A percentile compares a stretch with the other conserved stretches of the same genome.
phyloP scores from a whole-genome alignment of 2,888 invertebrate genomes.

The Parnassius mnemosyne region DNA sequence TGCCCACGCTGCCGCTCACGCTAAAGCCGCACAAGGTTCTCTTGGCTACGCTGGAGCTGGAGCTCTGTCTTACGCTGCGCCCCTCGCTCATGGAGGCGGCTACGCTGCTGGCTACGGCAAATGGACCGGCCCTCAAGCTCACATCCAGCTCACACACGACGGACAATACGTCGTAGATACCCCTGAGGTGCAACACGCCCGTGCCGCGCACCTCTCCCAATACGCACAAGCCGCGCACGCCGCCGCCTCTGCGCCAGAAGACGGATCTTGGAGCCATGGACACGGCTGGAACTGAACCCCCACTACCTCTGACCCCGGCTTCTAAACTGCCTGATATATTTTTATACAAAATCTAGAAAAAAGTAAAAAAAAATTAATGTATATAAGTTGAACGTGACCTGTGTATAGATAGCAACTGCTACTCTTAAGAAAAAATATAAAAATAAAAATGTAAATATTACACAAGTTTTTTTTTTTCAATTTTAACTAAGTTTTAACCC shows the following conservation, averaged over 20 bases:
- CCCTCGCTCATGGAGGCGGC: slow-evolving; percentile 44
- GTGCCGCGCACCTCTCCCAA: slow-evolving; percentile 67
- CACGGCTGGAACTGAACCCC: slow-evolving; percentile 60
- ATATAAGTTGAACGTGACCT: slow-evolving; percentile 70
- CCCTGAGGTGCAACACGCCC: slow-evolving; percentile 74
- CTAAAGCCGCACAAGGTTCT: slow-evolving; percentile 44
- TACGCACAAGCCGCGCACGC: slow-evolving; percentile 71
- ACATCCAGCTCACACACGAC: slow-evolving; percentile 76
- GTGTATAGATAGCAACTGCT: slow-evolving; percentile 67
- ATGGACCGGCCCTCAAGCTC: slow-evolving; percentile 71
- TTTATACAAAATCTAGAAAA: slow-evolving; percentile 68
- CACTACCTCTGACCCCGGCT: slow-evolving; percentile 57
- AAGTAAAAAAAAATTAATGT: slow-evolving; percentile 66
- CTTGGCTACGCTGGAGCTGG: slow-evolving; percentile 35
- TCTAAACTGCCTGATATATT: slow-evolving; percentile 60
- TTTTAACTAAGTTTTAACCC: too few relatives aligned
- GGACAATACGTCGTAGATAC: slow-evolving; percentile 76
- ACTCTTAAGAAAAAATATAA: slow-evolving; percentile 71
- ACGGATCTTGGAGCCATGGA: slow-evolving; percentile 58
- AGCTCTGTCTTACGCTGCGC: slow-evolving; percentile 44
- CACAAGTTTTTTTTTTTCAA: slow-evolving; percentile 33
- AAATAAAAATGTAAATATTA: slow-evolving; percentile 66
- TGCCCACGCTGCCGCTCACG: slow-evolving; percentile 68
- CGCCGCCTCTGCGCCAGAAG: slow-evolving; percentile 70
- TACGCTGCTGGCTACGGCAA: slow-evolving; percentile 72